A percentile compares a stretch with the other conserved stretches of the same genome.
These are phyloP conservation scores for Torymus auratus DNA, from an alignment of 2,888 invertebrate species.

Conservation along the genomic window DNA sequence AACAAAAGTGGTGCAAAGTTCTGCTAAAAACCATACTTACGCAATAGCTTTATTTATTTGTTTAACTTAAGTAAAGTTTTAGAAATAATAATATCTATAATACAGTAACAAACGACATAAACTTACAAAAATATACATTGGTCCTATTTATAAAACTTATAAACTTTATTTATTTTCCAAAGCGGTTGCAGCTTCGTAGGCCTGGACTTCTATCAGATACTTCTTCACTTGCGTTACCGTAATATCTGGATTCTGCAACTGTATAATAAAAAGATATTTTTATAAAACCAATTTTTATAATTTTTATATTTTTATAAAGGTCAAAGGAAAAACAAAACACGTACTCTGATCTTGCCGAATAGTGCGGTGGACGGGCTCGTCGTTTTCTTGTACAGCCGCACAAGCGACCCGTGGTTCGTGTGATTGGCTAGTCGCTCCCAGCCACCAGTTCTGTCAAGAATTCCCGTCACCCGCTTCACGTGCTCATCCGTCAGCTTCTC, in stretches of 20 bases:
- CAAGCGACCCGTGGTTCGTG: conserved; percentile 78
- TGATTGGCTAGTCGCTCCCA: conserved; percentile 81
- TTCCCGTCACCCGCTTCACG: conserved; percentile 76
- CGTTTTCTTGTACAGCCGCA: conserved; percentile 77
- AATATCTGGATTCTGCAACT: conserved; percentile 54
- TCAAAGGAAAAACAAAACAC: neutral
- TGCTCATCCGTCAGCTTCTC: conserved; percentile 66
- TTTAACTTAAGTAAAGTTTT: no score
- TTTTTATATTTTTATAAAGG: no score
- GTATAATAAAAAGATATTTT: conserved; percentile 14
- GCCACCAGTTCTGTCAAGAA: conserved; percentile 79
- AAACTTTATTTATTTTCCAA: conserved; percentile 24
- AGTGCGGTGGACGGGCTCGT: conserved; percentile 64
- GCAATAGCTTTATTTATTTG: no score
- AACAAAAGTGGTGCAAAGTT: no score
- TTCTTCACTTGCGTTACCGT: conserved; percentile 51
- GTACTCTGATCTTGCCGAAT: conserved; percentile 49
- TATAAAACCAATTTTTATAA: neutral
- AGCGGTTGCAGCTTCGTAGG: conserved; percentile 44
- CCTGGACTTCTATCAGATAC: conserved; percentile 41
- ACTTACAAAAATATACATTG: no score
- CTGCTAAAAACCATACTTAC: no score
- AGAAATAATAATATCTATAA: no score
- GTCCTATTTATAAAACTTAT: no score
- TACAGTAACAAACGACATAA: no score